Base-by-base conservation (phyloP, 2,797 vertebrate species). In the Neomorphus geoffroyi region DNA sequence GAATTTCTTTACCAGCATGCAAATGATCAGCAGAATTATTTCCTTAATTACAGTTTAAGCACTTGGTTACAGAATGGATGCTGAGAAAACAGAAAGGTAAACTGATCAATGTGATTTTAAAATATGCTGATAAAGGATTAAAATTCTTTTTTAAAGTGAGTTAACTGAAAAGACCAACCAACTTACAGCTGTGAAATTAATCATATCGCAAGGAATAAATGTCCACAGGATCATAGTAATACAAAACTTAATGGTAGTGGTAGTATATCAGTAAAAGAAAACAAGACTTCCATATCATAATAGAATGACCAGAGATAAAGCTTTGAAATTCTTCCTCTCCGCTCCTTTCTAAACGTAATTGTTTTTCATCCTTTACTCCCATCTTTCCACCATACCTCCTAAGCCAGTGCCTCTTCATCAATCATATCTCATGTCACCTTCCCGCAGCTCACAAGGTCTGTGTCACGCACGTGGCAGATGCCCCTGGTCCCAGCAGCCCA, bases 381-480 rank as follows among this genome's bases (percentile, higher is more conserved):
- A 54, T 18, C 39, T 80, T 71, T 83, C 28, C 26, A 41, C 32
- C 41, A 30, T 10, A 39, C 27, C 8, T 35, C 35, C 22, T 39
- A 39, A 79, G 35, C 7, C 13, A 35, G 10, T 35, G 4, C 10
- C 17, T 39, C 27, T 65, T 84, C 48, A 28, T 43, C 62, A 27
- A 21, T 27, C 3, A 1, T 32, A 72, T 22, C 18, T 53, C 27
- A 26, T 9, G 3, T 6, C 0, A 0, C 10, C 11, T 30, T 70
- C 33, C 30, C 12, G 3, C 13, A 60, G 39, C 32, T 70, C 75
- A 23, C 0, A 1, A 64, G 19, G 14, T 30, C 9, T 37, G 62
- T 46, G 19, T 54, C 46, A 60, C 0, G 1, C 10, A 10, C 4
- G 4, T 19, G 30, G 27, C 10, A 22, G 35, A 72, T 26, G 22